Evolutionary conservation across 2,113 vertebrate species (phyloP), one percentile per base, ranked within the genome.

Genomic region (Chaenogobius annularis): DNA sequence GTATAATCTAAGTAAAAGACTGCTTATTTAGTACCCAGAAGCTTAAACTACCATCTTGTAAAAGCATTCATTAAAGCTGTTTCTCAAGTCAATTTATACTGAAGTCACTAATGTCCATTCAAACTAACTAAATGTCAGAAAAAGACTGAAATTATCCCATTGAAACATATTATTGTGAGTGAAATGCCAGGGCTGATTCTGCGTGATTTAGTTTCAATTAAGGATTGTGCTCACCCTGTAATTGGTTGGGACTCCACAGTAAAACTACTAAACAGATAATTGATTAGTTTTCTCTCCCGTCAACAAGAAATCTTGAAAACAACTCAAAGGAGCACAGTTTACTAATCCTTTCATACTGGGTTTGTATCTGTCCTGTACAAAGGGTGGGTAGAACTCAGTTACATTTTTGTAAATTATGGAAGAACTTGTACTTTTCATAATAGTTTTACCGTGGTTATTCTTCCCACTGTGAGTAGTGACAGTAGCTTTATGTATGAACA

Each of bases 131-230:
- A 61, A 61, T 61, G 58, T 61, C 23, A 61, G 26, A 61, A 61
- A 23, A 35, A 35, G 58, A 23, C 58, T 61, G 14, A 15, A 61
- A 61, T 61, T 31, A 61, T 61, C 58, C 58, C 58, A 61, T 61
- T 61, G 11, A 35, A 61, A 35, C 14, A 23, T 26, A 61, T 61
- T 61, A 61, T 61, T 31, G 58, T 58, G 26, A 35, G 58, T 35
- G 58, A 31, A 61, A 61, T 31, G 58, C 58, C 58, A 61, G 13
- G 11, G 26, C 26, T 31, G 14, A 35, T 61, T 17, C 58, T 5
- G 8, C 3, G 58, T 61, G 23, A 58, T 31, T 61, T 61, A 61
- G 14, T 61, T 61, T 14, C 13, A 61, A 31, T 61, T 61, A 61
- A 14, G 12, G 55, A 23, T 31, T 31, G 26, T 31, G 26, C 26